These are phyloP conservation scores for Epinotia ramella DNA, from an alignment of 2,888 invertebrate genomes.

Conservation along the genomic window DNA sequence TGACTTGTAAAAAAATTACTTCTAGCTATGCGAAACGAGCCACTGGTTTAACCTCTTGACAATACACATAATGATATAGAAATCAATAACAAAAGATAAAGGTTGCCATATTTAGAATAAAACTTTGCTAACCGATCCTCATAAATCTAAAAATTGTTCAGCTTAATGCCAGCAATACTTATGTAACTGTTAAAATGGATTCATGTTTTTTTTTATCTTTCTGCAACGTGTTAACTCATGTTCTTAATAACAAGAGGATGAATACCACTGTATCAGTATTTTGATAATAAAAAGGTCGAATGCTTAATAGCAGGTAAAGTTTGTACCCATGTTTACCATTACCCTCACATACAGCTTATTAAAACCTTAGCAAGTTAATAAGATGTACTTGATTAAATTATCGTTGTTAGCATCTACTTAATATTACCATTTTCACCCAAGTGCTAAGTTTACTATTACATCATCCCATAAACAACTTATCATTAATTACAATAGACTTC, in stretches of 20 bases:
- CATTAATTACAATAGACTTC: not conserved
- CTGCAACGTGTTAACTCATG: not conserved
- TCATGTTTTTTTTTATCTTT: not conserved
- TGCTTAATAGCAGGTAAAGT: not conserved
- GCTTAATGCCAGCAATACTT: too few species aligned
- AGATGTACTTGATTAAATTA: not conserved
- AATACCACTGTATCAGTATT: not conserved
- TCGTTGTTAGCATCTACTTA: not conserved
- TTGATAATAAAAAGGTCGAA: not conserved
- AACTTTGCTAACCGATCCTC: too few species aligned
- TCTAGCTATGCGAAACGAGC: too few species aligned
- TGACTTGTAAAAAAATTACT: too few species aligned
- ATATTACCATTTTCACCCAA: not conserved
- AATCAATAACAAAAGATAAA: too few species aligned
- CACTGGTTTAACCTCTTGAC: too few species aligned
- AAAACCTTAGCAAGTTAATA: not conserved
- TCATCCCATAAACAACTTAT: not conserved
- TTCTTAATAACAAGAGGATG: not conserved
- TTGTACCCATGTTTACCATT: too few species aligned
- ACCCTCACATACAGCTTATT: too few species aligned
- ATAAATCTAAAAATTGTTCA: too few species aligned
- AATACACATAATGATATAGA: too few species aligned
- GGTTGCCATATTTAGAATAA: too few species aligned
- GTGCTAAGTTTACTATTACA: slow-evolving; percentile 3
- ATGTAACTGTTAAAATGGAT: not conserved